Base-by-base conservation (phyloP, 2,888 invertebrate genomes). In the Steromphala cineraria region DNA sequence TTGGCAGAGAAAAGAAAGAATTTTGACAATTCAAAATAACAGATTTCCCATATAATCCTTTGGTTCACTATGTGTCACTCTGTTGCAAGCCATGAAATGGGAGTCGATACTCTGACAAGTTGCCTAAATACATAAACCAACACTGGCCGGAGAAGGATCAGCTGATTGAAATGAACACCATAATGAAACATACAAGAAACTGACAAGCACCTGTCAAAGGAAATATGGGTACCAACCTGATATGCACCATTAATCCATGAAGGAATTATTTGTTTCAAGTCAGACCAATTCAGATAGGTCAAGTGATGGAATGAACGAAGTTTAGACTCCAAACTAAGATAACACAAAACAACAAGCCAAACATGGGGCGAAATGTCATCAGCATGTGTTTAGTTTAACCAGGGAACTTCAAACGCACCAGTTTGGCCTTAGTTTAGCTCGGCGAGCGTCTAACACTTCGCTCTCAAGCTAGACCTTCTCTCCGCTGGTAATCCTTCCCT, bases 291-390 rank as follows among this genome's bases (percentile, higher is more conserved):
- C 71, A 40, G 71, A 71, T 71, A 71, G 71, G 71, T 71, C 71
- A 71, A 71, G 36, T 17, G 71, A 71, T 31, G 19, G 71, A 40
- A 71, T 36, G 28, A 36, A n/a, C 71, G 19, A 40, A 36, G 36
- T 40, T 40, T 40, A n/a, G 19, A 36, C 40, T 40, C 71, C 40
- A 19, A 36, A 36, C 71, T 71, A 71, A 71, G 71, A 71, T 71
- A 71, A 71, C 71, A 71, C 71, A 71, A 71, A 71, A 71, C 71
- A 71, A 40, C 71, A 71, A 71, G 71, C 36, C 71, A 71, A 71
- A 71, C 71, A 71, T 40, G 19, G 71, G 40, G 31, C 31, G 19
- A 71, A 71, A 71, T 71, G 71, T 71, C 71, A 71, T 71, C 71
- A 71, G 71, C 28, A 56, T 15, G 36, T 71, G 71, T 71, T 71